phyloP scores from a whole-genome alignment of 2,113 vertebrate genomes.

The Coreoperca whiteheadi region DNA sequence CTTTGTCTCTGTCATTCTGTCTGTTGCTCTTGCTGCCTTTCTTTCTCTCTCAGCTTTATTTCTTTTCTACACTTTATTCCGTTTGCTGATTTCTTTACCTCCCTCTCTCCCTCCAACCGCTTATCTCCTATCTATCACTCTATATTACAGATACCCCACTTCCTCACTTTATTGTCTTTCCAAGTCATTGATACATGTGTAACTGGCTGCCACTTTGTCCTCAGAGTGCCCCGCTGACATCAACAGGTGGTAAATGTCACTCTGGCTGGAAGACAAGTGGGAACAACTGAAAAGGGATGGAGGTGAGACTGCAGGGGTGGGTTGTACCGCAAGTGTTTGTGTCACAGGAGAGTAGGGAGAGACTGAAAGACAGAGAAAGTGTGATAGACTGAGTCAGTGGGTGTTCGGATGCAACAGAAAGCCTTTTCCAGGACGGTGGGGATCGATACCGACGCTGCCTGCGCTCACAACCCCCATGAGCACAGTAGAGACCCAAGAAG shows the following conservation, averaged over 20 bases:
- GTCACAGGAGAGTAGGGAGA: constrained; percentile 23
- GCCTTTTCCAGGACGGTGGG: constrained; percentile 47
- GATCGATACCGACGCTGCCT: constrained; percentile 51
- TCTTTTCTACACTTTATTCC: neutral
- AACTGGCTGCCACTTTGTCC: constrained; percentile 38
- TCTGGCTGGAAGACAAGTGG: constrained; percentile 1
- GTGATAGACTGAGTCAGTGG: constrained; percentile 37
- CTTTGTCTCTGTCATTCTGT: constrained; percentile 57
- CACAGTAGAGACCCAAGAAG: constrained; percentile 34
- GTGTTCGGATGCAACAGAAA: constrained; percentile 48
- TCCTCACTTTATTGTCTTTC: neutral
- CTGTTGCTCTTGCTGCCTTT: neutral
- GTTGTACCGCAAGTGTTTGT: constrained; percentile 31
- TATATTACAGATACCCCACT: constrained; percentile 13
- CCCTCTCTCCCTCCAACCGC: neutral
- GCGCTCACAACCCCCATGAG: constrained; percentile 54
- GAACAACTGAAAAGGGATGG: neutral
- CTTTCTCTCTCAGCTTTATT: constrained; percentile 8
- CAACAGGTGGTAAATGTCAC: constrained; percentile 57
- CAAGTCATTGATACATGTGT: constrained; percentile 8
- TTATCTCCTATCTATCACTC: constrained; percentile 1
- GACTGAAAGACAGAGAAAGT: constrained; percentile 15
- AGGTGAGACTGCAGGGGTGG: constrained; percentile 1
- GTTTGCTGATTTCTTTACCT: constrained; percentile 5
- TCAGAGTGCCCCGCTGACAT: constrained; percentile 12